Base-by-base conservation (phyloP, 2,888 invertebrate species). In the Tenthredo livida region DNA sequence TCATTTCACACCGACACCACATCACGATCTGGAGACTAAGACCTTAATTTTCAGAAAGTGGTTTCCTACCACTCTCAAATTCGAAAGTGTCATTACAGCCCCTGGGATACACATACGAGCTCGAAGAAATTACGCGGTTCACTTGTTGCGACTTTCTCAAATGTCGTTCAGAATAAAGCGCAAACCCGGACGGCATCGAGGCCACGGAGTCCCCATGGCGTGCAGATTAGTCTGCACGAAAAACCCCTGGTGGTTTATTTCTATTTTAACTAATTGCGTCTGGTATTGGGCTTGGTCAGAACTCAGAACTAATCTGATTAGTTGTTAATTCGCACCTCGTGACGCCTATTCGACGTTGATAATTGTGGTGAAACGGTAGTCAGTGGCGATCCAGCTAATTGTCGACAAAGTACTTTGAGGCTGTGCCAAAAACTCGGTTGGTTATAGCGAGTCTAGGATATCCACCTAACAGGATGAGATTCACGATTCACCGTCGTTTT, bases 71-170 rank as follows among this genome's bases (percentile, higher is more conserved):
- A 43, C 54, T 29, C 50, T 33, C 17, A 33, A 50, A 77, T 77
- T 33, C 50, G 17, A 54, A 54, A 9, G 54, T 77, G 25, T 54
- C 15, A 50, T 77, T 54, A 54, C 77, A 77, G 9, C 43, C n/a
- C 72, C 43, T 37, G 40, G 72, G 72, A 72, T 70, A 70, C 37
- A 40, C 21, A 43, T n/a, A 72, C 72, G 43, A 43, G 50, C 29
- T 50, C 1, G 12, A 50, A 7, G 29, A 54, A n/a, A 54, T 29
- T 40, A 33, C 54, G n/a, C 54, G 50, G 17, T 33, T 37, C 77
- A 77, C 77, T 77, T 77, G 77, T 77, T 77, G 77, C 77, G 54
- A 54, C n/a, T 77, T 54, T 54, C 29, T 77, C 54, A 54, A 77
- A 77, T n/a, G 54, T 75, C 17, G 47, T 73, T 21, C 73, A 43